Percentiles rank a stretch among this genome's conserved stretches.
Evolutionary conservation across 2,113 vertebrate genomes (phyloP).

Genomic region (Tonatia bakeri): DNA sequence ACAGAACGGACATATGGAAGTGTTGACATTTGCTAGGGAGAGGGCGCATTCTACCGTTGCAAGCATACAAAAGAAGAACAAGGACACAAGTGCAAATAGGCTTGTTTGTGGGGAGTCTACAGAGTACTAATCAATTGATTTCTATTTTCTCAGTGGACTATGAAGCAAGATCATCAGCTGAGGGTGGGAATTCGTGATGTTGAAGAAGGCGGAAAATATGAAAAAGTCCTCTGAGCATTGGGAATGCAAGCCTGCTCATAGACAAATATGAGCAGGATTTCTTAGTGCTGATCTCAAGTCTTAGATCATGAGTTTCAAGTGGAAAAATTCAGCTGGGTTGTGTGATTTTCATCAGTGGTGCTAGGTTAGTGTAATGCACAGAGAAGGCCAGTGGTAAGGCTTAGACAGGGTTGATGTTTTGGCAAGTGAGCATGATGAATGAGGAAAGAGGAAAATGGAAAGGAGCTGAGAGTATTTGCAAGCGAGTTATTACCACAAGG

Average conservation of each 20-base stretch:
- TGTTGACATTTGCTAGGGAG: neutral
- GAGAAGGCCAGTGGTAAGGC: neutral
- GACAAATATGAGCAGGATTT: neutral
- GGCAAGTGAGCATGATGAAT: neutral
- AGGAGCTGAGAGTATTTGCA: neutral
- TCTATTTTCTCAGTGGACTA: neutral
- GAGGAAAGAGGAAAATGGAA: neutral
- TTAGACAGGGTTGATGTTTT: neutral
- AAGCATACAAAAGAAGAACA: neutral
- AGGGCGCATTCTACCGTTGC: neutral
- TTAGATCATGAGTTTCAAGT: neutral
- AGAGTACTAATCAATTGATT: neutral
- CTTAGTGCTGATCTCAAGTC: neutral
- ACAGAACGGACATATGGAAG: neutral
- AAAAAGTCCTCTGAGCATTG: neutral
- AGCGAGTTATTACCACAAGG: neutral
- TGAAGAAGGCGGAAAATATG: too few relatives aligned
- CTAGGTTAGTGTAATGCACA: neutral
- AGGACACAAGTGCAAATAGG: neutral
- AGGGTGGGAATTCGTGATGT: neutral
- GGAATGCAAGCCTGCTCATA: neutral
- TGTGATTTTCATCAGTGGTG: neutral
- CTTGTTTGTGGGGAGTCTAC: neutral
- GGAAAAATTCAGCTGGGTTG: neutral
- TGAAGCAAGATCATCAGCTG: neutral